Conservation (phyloP, 2,113 vertebrate genomes). For the Lathamus discolor region DNA sequence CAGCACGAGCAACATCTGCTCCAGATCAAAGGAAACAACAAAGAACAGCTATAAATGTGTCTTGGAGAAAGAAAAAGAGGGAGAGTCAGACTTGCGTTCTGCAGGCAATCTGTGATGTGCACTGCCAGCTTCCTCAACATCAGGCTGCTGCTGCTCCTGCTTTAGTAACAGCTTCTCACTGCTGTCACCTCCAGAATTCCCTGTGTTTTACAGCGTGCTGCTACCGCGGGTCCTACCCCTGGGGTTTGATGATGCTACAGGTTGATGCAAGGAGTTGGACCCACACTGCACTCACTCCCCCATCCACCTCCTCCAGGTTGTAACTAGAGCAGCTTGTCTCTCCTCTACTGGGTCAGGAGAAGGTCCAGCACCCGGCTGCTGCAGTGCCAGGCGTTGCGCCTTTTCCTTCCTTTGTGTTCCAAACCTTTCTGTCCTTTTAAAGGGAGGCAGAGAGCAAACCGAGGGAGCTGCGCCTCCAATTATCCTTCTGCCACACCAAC, state of each 20-base stretch:
- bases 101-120: constrained; percentile 9
- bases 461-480: not conserved
- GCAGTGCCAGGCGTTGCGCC: not conserved
- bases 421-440: not conserved
- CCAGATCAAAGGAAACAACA: constrained; percentile 51
- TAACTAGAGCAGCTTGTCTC: not conserved
- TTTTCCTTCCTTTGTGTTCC: not conserved
- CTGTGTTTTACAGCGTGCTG: not conserved
- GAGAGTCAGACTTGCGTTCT: not conserved
- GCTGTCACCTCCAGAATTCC: not conserved
- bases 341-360: not conserved
- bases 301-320: not conserved
- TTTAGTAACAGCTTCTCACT: not conserved
- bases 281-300: not conserved
- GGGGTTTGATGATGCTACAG: not conserved
- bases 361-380: not conserved
- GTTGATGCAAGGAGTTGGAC: not conserved
- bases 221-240: not conserved
- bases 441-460: not conserved
- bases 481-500: not conserved
- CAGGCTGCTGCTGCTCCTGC: not conserved
- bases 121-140: constrained; percentile 5
- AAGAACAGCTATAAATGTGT: constrained; percentile 32
- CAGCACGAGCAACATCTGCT: constrained; percentile 24
- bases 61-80: not conserved